These are phyloP conservation scores for Bathynomus jamesi DNA, from an alignment of 1,140 invertebrate species.

Conservation along the genomic window DNA sequence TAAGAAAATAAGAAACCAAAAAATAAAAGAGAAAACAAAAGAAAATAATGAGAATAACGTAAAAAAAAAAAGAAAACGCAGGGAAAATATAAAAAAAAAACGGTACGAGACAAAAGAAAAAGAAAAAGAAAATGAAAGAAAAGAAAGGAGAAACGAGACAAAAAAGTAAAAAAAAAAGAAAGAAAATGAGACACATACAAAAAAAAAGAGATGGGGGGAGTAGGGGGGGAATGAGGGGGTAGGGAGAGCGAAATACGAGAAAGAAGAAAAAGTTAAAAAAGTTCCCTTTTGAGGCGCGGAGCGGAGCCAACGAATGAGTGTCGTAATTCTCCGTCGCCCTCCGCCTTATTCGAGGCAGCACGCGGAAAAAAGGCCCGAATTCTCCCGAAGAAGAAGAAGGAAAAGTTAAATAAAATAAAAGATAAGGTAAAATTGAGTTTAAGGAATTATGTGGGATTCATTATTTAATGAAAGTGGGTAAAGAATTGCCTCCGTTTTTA, in stretches of 20 bases:
- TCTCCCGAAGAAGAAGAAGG: not conserved
- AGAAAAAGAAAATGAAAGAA: no score
- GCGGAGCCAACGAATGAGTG: not conserved
- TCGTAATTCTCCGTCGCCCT: not conserved
- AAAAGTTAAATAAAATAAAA: not conserved
- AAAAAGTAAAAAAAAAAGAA: no score
- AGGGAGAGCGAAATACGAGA: not conserved
- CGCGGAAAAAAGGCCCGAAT: not conserved
- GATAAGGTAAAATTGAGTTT: not conserved
- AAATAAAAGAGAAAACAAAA: no score
- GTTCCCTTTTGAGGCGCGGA: no score
- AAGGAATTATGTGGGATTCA: slow-evolving; percentile 1
- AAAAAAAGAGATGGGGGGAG: not conserved
- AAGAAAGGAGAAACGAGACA: no score
- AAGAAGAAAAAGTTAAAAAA: not conserved
- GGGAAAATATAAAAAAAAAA: no score
- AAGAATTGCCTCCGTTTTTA: not conserved
- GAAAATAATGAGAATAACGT: no score
- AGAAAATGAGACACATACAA: not conserved
- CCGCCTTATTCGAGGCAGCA: not conserved
- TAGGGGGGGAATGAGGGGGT: not conserved
- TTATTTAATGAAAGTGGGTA: not conserved
- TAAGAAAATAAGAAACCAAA: no score
- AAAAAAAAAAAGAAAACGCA: no score
- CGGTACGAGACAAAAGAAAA: no score